Base-by-base conservation (phyloP, 2,888 invertebrate species). In the Ligdia adustata region DNA sequence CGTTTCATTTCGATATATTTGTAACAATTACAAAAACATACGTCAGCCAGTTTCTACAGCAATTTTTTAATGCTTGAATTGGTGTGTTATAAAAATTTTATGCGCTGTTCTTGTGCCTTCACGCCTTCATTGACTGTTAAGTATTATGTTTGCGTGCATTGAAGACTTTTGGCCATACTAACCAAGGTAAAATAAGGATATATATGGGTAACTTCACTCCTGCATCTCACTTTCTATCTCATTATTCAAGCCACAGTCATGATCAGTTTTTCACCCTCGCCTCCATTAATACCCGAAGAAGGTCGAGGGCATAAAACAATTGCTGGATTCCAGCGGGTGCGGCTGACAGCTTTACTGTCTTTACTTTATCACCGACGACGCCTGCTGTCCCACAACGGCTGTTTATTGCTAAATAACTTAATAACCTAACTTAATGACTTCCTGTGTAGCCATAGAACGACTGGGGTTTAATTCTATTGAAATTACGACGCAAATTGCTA, bases 281-380 rank as follows among this genome's bases (percentile, higher is more conserved):
- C 15, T 27, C 42, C 48, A 48, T 48, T 48, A 48, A 37, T 42
- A 42, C 48, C 37, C 26, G 37, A 37, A 32, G 35, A 49, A 39
- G 43, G 44, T 34, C 40, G 39, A 43, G 28, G 44, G 26, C 16
- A 45, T 44, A 50, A 50, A 50, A 41, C 50, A 45, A 50, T 50
- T 44, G 50, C 44, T 41, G 50, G 41, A 48, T 56, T 42, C 50
- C 50, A 34, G 45, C 52, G 37, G 52, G 59, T 67, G 66, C 41
- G 65, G 57, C 39, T 68, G 69, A 69, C 69, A 72, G 62, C 43
- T 62, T 65, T 64, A 62, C 62, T 68, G 62, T 53, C 62, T 59
- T 55, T 61, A 43, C 38, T 49, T 49, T 49, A 49, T 49, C 48
- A 49, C 42, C 48, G 42, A 33, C 48, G 48, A 43, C 48, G 48